Evolutionary conservation across 2,888 invertebrate species (phyloP).

Genomic region (Cyclophora punctaria): DNA sequence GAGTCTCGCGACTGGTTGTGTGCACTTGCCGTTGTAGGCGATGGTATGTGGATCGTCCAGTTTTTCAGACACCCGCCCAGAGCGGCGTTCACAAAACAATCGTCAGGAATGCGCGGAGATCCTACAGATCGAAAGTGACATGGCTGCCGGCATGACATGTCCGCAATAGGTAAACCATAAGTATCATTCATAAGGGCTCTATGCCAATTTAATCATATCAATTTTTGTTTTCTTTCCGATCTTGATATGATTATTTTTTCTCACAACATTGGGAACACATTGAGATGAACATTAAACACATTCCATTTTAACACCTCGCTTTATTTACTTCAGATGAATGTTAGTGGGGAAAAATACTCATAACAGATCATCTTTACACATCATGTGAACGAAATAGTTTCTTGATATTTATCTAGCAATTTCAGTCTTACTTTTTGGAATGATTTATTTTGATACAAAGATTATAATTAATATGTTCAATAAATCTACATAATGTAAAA

Average conservation of each 20-base stretch:
- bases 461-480: no score
- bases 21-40: constrained; percentile 71
- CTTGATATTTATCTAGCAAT: no score
- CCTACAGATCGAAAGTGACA: constrained; percentile 65
- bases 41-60: constrained; percentile 75
- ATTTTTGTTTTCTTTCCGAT: constrained; percentile 37
- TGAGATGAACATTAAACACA: no score
- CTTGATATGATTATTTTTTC: constrained; percentile 56
- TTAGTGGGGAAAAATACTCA: constrained; percentile 38
- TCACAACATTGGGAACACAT: not conserved
- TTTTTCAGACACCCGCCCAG: constrained; percentile 74
- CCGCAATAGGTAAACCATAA: constrained; percentile 72
- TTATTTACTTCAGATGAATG: no score
- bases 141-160: constrained; percentile 69
- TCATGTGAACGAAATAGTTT: no score
- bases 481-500: no score
- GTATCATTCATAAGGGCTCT: constrained; percentile 71
- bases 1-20: constrained; percentile 55
- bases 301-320: no score
- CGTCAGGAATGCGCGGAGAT: constrained; percentile 60
- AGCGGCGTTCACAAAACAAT: constrained; percentile 66
- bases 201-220: constrained; percentile 55
- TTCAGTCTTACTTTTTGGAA: no score
- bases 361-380: constrained; percentile 23
- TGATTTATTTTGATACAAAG: no score